Evolutionary conservation across 2,888 invertebrate species (phyloP).

Genomic region (Drosophila pseudotakahashii): DNA sequence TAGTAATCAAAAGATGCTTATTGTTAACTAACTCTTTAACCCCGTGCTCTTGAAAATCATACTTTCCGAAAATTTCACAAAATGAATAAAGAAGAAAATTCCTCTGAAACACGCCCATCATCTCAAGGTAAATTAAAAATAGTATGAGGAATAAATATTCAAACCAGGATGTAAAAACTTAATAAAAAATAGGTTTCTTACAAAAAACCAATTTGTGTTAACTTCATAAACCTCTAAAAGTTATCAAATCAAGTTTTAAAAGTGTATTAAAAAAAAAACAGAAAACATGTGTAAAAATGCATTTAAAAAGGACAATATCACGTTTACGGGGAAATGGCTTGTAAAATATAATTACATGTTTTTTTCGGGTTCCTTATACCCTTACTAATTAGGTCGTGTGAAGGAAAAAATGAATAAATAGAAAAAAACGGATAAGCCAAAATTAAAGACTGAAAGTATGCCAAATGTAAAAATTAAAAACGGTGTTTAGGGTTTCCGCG

Average conservation of each 20-base stretch:
- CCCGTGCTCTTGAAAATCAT: neutral
- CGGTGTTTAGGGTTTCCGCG: no score
- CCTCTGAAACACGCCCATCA: slow-evolving; percentile 65
- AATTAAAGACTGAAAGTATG: neutral
- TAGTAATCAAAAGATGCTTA: neutral
- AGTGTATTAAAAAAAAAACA: neutral
- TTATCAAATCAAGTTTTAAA: neutral
- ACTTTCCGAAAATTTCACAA: neutral
- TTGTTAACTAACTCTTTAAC: neutral
- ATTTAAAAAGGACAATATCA: slow-evolving; percentile 11
- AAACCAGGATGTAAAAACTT: neutral
- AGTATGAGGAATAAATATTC: neutral
- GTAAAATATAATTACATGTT: slow-evolving; percentile 20
- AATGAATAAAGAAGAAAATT: slow-evolving; percentile 78
- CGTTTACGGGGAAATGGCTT: slow-evolving; percentile 15
- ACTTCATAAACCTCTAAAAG: no score
- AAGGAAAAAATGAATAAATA: neutral
- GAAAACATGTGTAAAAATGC: neutral
- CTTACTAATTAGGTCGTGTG: neutral
- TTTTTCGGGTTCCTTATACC: slow-evolving; percentile 4
- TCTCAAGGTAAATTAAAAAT: slow-evolving; percentile 70
- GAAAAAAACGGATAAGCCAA: neutral
- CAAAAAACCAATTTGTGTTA: no score
- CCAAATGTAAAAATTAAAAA: no score
- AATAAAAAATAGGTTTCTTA: neutral